Evolutionary conservation across 2,113 vertebrate species (phyloP).

Genomic region (Sminthopsis crassicaudata): DNA sequence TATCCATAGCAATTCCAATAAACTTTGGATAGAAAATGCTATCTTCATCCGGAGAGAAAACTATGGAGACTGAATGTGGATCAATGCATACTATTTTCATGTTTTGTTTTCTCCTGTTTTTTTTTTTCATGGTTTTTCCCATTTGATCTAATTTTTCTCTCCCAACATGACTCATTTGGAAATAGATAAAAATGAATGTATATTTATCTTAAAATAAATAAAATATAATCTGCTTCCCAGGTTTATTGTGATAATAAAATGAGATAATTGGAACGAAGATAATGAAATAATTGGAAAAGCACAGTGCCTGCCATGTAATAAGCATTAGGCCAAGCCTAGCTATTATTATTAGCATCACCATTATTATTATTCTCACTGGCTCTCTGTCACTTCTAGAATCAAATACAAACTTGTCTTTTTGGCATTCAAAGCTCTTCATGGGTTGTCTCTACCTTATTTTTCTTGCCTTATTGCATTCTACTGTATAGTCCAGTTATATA

Average conservation of each 20-base stretch:
- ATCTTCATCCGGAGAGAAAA: too few species aligned
- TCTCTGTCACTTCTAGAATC: neutral
- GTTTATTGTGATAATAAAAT: neutral
- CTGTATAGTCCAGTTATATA: neutral
- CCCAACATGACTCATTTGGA: too few species aligned
- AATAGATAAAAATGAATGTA: too few species aligned
- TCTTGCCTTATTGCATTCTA: neutral
- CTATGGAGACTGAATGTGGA: too few species aligned
- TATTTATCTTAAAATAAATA: too few species aligned
- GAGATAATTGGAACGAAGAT: neutral
- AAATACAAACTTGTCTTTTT: neutral
- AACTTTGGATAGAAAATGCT: too few species aligned
- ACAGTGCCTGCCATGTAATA: neutral
- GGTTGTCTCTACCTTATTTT: neutral
- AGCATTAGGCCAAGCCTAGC: neutral
- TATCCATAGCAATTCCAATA: too few species aligned
- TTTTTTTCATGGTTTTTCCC: too few species aligned
- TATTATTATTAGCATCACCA: neutral
- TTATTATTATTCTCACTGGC: neutral
- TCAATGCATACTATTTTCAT: too few species aligned
- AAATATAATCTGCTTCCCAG: neutral
- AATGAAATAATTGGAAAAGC: neutral
- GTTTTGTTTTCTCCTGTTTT: too few species aligned
- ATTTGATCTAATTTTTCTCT: too few species aligned
- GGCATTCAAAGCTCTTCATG: neutral